Evolutionary conservation across 2,888 invertebrate species (phyloP).

Genomic region (Phorcus lineatus): DNA sequence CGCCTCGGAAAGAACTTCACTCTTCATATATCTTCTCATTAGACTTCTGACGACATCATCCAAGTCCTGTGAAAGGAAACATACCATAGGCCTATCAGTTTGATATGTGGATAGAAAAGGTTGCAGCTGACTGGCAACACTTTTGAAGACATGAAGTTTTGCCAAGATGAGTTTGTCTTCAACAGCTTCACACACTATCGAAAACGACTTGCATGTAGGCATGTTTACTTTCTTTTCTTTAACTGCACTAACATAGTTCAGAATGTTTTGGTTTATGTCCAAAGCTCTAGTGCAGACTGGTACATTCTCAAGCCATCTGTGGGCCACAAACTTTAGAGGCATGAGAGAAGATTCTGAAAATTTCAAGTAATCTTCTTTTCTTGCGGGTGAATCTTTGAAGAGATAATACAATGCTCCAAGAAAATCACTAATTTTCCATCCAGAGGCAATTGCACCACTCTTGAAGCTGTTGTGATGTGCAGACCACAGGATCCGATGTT

Average conservation of each 20-base stretch:
- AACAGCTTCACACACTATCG: too few relatives aligned
- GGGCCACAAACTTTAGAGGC: too few relatives aligned
- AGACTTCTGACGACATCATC: slow-evolving; percentile 26
- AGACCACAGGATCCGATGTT: slow-evolving; percentile 50
- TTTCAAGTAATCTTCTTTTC: slow-evolving; percentile 52
- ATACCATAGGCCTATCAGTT: slow-evolving; percentile 37
- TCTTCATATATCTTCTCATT: slow-evolving; percentile 35
- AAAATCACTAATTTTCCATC: slow-evolving; percentile 46
- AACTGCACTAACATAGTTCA: slow-evolving; percentile 37
- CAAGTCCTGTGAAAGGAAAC: slow-evolving; percentile 33
- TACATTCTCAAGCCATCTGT: too few relatives aligned
- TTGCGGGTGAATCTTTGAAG: slow-evolving; percentile 62
- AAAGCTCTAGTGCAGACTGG: too few relatives aligned
- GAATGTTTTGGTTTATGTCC: slow-evolving; percentile 22
- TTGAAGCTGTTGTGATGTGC: slow-evolving; percentile 49
- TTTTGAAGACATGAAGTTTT: slow-evolving; percentile 38
- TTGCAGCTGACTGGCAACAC: slow-evolving; percentile 29
- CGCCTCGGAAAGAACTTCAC: slow-evolving; percentile 23
- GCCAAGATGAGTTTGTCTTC: slow-evolving; percentile 34
- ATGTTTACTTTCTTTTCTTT: slow-evolving; percentile 32
- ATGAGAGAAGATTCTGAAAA: slow-evolving; percentile 41
- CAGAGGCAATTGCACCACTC: slow-evolving; percentile 30
- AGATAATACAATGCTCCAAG: slow-evolving; percentile 55
- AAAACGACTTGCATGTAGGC: slow-evolving; percentile 37
- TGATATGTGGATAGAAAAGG: slow-evolving; percentile 39